Conservation (phyloP, 37 sponge, comb jelly and placozoan species). For the Corticium candelabrum region DNA sequence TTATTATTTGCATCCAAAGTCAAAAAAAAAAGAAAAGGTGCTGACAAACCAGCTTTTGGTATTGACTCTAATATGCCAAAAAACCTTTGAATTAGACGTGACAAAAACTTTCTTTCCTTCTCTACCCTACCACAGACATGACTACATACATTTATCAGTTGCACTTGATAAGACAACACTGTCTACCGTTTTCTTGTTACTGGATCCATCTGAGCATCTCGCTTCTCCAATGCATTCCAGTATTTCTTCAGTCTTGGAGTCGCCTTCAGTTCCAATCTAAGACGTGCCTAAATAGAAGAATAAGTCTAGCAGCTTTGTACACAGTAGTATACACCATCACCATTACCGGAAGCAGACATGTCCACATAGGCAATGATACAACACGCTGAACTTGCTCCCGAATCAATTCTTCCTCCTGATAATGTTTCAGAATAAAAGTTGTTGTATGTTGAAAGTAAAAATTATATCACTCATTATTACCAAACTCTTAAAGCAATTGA, state of each 20-base stretch:
- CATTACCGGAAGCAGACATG: conserved; percentile 47
- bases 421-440: not conserved
- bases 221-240: conserved; percentile 66
- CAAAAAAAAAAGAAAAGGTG: not conserved
- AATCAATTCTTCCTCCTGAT: conserved; percentile 92
- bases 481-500: conserved; percentile 95
- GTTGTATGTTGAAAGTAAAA: not conserved
- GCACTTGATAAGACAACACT: too few relatives aligned
- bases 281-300: not conserved
- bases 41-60: conserved; percentile 34
- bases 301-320: not conserved
- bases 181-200: conserved; percentile 20
- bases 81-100: conserved; percentile 56
- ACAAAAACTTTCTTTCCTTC: conserved; percentile 7
- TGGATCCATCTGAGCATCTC: conserved; percentile 48
- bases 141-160: too few relatives aligned
- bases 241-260: conserved; percentile 55
- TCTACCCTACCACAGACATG: not conserved
- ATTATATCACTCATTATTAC: conserved; percentile 29
- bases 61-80: conserved; percentile 48
- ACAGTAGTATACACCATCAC: not conserved
- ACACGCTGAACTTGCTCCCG: conserved; percentile 76
- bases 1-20: too few relatives aligned
- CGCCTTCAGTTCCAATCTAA: conserved; percentile 48
- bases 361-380: conserved; percentile 78